Evolutionary conservation across 2,888 invertebrate species (phyloP).

Genomic region (Thecophora atra): DNA sequence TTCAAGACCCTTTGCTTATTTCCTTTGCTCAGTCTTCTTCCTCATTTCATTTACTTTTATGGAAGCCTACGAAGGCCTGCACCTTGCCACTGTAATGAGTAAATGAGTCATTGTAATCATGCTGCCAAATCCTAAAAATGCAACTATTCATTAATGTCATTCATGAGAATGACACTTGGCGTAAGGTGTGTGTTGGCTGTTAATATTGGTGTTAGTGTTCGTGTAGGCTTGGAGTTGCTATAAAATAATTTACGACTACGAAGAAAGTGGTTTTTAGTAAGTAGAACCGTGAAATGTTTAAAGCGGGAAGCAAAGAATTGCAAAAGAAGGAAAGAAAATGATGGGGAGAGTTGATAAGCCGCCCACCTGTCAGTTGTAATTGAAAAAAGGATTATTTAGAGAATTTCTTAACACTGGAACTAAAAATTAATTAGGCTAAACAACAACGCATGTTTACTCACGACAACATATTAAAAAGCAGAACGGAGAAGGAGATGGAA

Average conservation of each 20-base stretch:
- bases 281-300: neutral
- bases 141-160: constrained; percentile 47
- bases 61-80: neutral
- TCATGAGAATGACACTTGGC: constrained; percentile 47
- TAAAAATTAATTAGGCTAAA: constrained; percentile 19
- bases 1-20: neutral
- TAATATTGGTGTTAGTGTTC: neutral
- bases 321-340: neutral
- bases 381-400: constrained; percentile 28
- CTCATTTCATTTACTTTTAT: neutral
- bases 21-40: neutral
- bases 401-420: neutral
- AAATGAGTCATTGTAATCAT: constrained; percentile 47
- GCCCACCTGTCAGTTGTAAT: constrained; percentile 26
- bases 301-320: neutral
- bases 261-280: neutral
- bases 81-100: constrained; percentile 14
- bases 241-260: neutral
- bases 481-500: too few relatives aligned
- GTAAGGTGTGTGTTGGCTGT: constrained; percentile 13
- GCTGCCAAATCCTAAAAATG: constrained; percentile 60
- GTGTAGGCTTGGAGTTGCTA: neutral
- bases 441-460: neutral
- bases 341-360: neutral
- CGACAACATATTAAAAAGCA: too few relatives aligned